Evolutionary conservation across 2,797 vertebrate genomes (phyloP).

Genomic region (Pseudochirops cupreus): DNA sequence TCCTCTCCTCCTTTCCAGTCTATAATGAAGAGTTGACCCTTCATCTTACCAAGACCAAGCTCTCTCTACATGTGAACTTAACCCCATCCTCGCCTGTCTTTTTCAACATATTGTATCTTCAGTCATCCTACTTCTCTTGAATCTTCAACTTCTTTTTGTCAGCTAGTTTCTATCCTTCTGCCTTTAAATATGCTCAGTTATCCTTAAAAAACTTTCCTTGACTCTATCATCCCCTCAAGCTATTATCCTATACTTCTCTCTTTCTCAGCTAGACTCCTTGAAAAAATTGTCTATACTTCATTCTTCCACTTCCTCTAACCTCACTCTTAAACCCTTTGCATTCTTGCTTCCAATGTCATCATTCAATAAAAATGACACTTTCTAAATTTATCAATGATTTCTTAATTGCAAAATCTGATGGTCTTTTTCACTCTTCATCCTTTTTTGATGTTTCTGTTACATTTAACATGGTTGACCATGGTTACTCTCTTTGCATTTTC

Average conservation of each 20-base stretch:
- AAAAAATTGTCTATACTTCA: neutral
- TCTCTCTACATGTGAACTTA: neutral
- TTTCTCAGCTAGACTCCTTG: neutral
- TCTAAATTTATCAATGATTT: neutral
- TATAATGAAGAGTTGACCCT: neutral
- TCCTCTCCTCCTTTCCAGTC: neutral
- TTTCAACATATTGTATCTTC: neutral
- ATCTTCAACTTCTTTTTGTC: neutral
- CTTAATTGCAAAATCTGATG: neutral
- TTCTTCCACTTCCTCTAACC: neutral
- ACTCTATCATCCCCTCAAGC: neutral
- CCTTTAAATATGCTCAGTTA: neutral
- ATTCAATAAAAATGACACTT: neutral
- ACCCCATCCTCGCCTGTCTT: neutral
- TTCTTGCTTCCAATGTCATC: neutral
- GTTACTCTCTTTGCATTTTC: neutral
- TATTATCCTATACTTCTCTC: neutral
- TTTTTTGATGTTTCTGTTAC: neutral
- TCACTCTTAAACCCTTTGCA: neutral
- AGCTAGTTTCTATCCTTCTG: neutral
- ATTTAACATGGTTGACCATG: neutral
- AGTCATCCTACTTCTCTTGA: too few species aligned
- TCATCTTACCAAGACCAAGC: neutral
- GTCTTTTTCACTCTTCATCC: neutral
- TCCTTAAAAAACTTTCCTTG: neutral